These are phyloP conservation scores for Epinotia ramella DNA, from an alignment of 2,888 invertebrate genomes.

Conservation along the genomic window DNA sequence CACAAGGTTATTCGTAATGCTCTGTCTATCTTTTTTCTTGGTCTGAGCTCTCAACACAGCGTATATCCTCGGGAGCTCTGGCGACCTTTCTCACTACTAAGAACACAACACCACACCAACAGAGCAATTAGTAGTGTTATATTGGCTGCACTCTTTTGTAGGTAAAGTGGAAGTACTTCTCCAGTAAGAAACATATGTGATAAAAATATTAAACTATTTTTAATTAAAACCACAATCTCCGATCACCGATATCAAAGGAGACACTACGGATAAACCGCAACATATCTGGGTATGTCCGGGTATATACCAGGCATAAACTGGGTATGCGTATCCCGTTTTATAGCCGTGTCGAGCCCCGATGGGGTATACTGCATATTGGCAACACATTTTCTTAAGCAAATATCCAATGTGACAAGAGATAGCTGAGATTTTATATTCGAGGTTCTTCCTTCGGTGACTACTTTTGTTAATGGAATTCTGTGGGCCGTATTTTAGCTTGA, in stretches of 20 bases:
- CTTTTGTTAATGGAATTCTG: conserved; percentile 11
- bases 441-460: conserved; percentile 16
- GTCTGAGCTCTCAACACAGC: too few relatives aligned
- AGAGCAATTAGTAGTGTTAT: too few relatives aligned
- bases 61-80: too few relatives aligned
- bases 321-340: conserved; percentile 45
- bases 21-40: too few relatives aligned
- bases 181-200: too few relatives aligned
- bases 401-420: conserved; percentile 57
- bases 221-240: conserved; percentile 10
- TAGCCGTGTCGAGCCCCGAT: conserved; percentile 38
- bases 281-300: conserved; percentile 26
- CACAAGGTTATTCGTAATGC: too few relatives aligned
- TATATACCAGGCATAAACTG: conserved; percentile 15
- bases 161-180: too few relatives aligned
- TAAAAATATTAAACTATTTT: neutral
- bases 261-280: conserved; percentile 34
- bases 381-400: conserved; percentile 69
- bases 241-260: conserved; percentile 27
- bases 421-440: conserved; percentile 36
- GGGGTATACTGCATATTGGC: conserved; percentile 58
- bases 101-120: too few relatives aligned
- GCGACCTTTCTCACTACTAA: too few relatives aligned
- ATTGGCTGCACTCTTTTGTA: too few relatives aligned
- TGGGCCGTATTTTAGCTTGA: conserved; percentile 20